Conservation (phyloP, 2,888 invertebrate species). For the Rhingia rostrata region DNA sequence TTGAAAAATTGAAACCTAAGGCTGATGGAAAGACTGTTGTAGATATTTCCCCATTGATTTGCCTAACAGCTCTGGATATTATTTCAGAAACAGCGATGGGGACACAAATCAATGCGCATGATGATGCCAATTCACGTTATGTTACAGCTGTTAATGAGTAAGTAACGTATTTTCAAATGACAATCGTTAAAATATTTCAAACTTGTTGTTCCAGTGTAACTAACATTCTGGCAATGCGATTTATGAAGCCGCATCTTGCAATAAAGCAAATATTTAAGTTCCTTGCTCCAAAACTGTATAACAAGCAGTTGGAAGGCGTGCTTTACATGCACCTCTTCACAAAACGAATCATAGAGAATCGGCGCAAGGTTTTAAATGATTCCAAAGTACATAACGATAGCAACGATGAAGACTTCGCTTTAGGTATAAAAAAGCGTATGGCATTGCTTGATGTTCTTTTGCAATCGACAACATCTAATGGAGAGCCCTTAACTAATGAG, state of each 20-base stretch:
- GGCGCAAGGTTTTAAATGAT: slow-evolving; percentile 76
- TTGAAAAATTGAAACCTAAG: slow-evolving; percentile 83
- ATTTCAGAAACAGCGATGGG: slow-evolving; percentile 92
- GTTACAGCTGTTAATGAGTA: slow-evolving; percentile 88
- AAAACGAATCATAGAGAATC: slow-evolving; percentile 84
- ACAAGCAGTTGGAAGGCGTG: slow-evolving; percentile 82
- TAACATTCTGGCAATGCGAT: slow-evolving; percentile 77
- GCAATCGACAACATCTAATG: slow-evolving; percentile 84
- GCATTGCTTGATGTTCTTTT: slow-evolving; percentile 88
- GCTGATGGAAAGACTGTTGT: slow-evolving; percentile 81
- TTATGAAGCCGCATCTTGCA: slow-evolving; percentile 77
- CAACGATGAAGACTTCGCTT: slow-evolving; percentile 68
- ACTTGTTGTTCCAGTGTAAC: slow-evolving; percentile 76
- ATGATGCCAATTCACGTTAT: slow-evolving; percentile 86
- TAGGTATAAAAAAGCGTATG: slow-evolving; percentile 85
- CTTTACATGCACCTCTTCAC: slow-evolving; percentile 84
- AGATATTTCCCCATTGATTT: slow-evolving; percentile 86
- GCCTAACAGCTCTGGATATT: slow-evolving; percentile 85
- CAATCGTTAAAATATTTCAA: slow-evolving; percentile 77
- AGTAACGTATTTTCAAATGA: slow-evolving; percentile 77
- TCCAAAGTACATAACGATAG: neutral
- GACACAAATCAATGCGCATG: slow-evolving; percentile 87
- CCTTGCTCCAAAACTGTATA: slow-evolving; percentile 75
- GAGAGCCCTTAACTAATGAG: slow-evolving; percentile 84
- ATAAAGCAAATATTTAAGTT: slow-evolving; percentile 76